Percentiles rank a stretch among this genome's conserved stretches.
Evolutionary conservation across 2,113 vertebrate species (phyloP).

Genomic region (Puntigrus tetrazona): DNA sequence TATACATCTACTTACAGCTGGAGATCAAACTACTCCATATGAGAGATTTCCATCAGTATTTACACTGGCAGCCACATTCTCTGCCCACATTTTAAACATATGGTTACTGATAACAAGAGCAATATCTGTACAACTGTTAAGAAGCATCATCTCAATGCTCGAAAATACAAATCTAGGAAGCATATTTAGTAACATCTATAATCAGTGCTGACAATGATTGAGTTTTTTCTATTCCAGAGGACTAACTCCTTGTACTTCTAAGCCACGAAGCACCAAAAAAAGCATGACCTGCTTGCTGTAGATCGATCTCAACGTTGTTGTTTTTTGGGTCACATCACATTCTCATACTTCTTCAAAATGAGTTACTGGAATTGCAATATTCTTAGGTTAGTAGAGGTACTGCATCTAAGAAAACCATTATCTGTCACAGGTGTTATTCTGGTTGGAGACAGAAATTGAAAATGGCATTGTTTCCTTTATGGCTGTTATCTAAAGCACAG

Average conservation of each 20-base stretch:
- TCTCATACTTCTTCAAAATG: background rate
- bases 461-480: constrained; percentile 42
- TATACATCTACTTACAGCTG: constrained; percentile 59
- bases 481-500: constrained; percentile 30
- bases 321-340: constrained; percentile 2
- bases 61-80: constrained; percentile 47
- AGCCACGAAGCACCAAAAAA: background rate
- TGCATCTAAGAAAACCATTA: background rate
- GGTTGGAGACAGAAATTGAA: constrained; percentile 5
- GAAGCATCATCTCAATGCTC: constrained; percentile 26
- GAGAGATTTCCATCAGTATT: constrained; percentile 49
- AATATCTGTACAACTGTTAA: constrained; percentile 34
- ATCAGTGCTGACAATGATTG: constrained; percentile 29
- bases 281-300: background rate
- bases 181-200: constrained; percentile 19
- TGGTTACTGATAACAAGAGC: constrained; percentile 43
- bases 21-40: constrained; percentile 27
- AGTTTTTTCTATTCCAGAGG: constrained; percentile 6
- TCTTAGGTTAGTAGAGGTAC: background rate
- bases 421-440: constrained; percentile 16
- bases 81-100: constrained; percentile 37
- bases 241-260: background rate
- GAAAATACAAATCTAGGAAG: constrained; percentile 30
- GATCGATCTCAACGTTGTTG: background rate
- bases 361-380: constrained; percentile 1